Conservation (phyloP, 2,113 vertebrate genomes). For the Meriones unguiculatus region DNA sequence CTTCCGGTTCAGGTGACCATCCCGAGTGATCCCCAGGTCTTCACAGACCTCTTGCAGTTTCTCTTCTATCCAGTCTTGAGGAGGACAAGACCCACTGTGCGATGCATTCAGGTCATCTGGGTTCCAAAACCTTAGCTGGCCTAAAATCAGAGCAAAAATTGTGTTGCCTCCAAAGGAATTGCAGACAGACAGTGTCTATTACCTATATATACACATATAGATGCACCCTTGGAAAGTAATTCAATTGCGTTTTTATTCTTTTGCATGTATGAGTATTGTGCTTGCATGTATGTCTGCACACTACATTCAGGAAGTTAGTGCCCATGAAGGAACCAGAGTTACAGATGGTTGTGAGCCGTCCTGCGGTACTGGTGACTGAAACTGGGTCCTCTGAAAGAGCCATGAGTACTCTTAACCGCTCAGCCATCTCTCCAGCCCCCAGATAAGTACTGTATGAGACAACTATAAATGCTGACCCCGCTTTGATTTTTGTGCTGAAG, state of each 20-base stretch:
- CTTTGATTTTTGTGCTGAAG: background rate
- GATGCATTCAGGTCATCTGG: slow-evolving; percentile 93
- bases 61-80: slow-evolving; percentile 90
- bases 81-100: slow-evolving; percentile 78
- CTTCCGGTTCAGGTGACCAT: slow-evolving; percentile 88
- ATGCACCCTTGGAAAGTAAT: background rate
- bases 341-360: background rate
- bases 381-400: background rate
- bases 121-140: slow-evolving; percentile 97
- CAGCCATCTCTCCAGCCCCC: background rate
- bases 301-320: too few species aligned
- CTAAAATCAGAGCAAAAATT: slow-evolving; percentile 79
- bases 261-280: background rate
- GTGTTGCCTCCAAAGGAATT: background rate
- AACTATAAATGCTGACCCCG: background rate
- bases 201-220: background rate
- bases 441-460: slow-evolving; percentile 10
- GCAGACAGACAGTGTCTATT: background rate
- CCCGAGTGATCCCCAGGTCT: slow-evolving; percentile 90
- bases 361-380: background rate
- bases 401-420: background rate
- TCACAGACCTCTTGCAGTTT: slow-evolving; percentile 91
- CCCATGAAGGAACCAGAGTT: background rate
- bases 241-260: background rate
- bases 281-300: background rate